Conservation (phyloP, 2,797 vertebrate species). For the Triplophysa bombifrons region DNA sequence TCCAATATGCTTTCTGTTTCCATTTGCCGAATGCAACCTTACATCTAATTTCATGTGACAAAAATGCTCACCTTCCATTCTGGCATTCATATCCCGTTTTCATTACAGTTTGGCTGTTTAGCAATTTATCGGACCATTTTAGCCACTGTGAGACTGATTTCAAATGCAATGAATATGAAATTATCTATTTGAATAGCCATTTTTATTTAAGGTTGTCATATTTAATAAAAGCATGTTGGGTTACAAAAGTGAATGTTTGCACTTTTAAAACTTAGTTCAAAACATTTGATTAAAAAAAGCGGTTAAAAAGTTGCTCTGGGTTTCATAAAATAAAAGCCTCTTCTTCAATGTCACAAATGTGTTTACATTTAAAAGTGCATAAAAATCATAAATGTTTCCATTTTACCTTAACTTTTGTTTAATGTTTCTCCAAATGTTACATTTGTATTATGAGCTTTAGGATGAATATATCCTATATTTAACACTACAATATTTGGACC, state of each 20-base stretch:
- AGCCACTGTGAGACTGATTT: slow-evolving; percentile 7
- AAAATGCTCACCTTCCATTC: slow-evolving; percentile 40
- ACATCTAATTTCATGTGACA: slow-evolving; percentile 47
- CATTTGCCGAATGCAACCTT: slow-evolving; percentile 46
- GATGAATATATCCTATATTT: too few species aligned
- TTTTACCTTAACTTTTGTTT: background rate
- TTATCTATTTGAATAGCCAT: slow-evolving; percentile 33
- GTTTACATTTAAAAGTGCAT: too few species aligned
- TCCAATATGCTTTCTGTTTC: slow-evolving; percentile 54
- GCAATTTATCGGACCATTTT: slow-evolving; percentile 26
- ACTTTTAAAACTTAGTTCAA: too few species aligned
- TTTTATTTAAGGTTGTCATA: slow-evolving; percentile 36
- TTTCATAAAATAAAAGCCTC: too few species aligned
- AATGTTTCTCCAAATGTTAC: too few species aligned
- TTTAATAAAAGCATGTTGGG: background rate
- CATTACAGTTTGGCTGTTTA: slow-evolving; percentile 43
- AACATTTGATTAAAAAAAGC: too few species aligned
- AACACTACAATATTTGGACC: too few species aligned
- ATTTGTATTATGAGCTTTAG: too few species aligned
- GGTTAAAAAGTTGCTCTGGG: too few species aligned
- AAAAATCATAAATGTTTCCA: too few species aligned
- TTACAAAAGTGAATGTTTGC: too few species aligned
- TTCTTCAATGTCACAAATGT: too few species aligned
- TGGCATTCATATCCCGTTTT: slow-evolving; percentile 32
- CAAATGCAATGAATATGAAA: slow-evolving; percentile 34